phyloP scores from a whole-genome alignment of 1,140 invertebrate species.

The Sitophilus oryzae region DNA sequence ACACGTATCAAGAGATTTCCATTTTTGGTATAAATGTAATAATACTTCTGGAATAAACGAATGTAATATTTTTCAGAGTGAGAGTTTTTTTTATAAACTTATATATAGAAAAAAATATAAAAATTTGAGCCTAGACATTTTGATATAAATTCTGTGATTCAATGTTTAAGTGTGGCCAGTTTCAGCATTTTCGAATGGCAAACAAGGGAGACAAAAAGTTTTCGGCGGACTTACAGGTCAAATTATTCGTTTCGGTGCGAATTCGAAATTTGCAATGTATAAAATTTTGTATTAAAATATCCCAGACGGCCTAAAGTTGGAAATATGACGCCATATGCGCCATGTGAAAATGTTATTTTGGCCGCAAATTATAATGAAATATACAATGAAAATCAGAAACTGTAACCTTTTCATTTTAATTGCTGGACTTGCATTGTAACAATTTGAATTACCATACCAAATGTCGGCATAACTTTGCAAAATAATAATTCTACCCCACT shows the following conservation, averaged over 20 bases:
- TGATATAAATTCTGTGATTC: too few relatives aligned
- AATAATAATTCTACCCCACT: constrained; percentile 8
- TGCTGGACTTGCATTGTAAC: constrained; percentile 5
- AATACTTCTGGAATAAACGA: too few relatives aligned
- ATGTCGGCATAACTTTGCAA: constrained; percentile 4
- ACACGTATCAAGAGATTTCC: too few relatives aligned
- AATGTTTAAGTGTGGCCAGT: too few relatives aligned
- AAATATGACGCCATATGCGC: not conserved
- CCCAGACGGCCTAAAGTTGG: not conserved
- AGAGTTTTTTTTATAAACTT: too few relatives aligned
- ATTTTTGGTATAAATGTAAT: too few relatives aligned
- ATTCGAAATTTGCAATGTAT: not conserved
- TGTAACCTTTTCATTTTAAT: constrained; percentile 3
- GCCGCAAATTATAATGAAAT: not conserved
- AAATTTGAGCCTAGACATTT: too few relatives aligned
- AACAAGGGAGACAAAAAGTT: not conserved
- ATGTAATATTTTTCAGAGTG: too few relatives aligned
- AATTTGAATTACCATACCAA: constrained; percentile 8
- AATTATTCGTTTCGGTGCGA: not conserved
- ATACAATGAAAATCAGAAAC: not conserved
- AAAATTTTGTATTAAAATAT: not conserved
- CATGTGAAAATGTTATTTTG: not conserved
- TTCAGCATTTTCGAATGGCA: not conserved
- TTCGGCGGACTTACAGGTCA: not conserved
- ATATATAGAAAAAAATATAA: too few relatives aligned